These are phyloP conservation scores for Hyperoplus lanceolatus DNA, from an alignment of 2,797 vertebrate genomes.

Conservation along the genomic window DNA sequence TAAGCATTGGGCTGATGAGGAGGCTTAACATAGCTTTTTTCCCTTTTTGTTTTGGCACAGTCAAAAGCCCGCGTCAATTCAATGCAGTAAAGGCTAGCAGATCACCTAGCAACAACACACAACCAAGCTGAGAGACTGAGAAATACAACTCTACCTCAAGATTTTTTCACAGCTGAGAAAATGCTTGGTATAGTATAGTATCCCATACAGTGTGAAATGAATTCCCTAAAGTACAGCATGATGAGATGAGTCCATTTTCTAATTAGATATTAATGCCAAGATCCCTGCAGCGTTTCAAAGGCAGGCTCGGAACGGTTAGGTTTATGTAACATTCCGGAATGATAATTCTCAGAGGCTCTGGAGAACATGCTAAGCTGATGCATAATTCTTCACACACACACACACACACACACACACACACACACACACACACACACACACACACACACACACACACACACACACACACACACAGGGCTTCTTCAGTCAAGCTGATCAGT, in stretches of 20 bases:
- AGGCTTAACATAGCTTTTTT: slow-evolving; percentile 52
- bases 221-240: slow-evolving; percentile 34
- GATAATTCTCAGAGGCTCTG: slow-evolving; percentile 62
- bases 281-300: slow-evolving; percentile 40
- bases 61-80: slow-evolving; percentile 56
- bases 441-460: background rate
- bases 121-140: slow-evolving; percentile 25
- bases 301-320: slow-evolving; percentile 39
- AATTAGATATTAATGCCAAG: slow-evolving; percentile 75
- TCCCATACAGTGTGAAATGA: slow-evolving; percentile 41
- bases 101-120: slow-evolving; percentile 58
- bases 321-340: slow-evolving; percentile 60
- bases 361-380: slow-evolving; percentile 66
- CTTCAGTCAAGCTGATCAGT: slow-evolving; percentile 50
- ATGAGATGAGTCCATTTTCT: slow-evolving; percentile 45
- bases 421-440: too few relatives aligned
- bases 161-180: slow-evolving; percentile 29
- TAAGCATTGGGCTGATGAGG: slow-evolving; percentile 42
- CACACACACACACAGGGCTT: too few relatives aligned
- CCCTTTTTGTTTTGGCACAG: slow-evolving; percentile 54
- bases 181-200: background rate
- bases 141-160: background rate
- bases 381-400: slow-evolving; percentile 63
- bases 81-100: slow-evolving; percentile 59
- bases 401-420: too few relatives aligned